phyloP scores from a whole-genome alignment of 2,888 invertebrate species.

The Drosophila leonis region DNA sequence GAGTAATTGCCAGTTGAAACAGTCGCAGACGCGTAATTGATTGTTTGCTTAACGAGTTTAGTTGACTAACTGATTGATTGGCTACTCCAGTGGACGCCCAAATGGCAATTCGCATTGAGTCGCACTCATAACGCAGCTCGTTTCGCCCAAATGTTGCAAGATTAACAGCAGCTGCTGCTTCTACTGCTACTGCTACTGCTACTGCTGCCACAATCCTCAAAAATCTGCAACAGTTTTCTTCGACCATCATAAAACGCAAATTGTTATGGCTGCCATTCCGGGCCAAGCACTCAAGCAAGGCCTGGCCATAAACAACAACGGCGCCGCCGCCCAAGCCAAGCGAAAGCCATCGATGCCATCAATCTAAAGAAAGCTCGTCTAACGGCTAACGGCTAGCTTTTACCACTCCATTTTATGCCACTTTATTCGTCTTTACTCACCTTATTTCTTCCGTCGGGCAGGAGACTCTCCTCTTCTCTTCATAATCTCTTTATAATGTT shows the following conservation, averaged over 20 bases:
- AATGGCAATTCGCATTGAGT: slow-evolving; percentile 5
- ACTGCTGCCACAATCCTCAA: slow-evolving; percentile 22
- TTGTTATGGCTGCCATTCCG: slow-evolving; percentile 50
- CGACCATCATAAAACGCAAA: slow-evolving; percentile 66
- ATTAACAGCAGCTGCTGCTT: slow-evolving; percentile 34
- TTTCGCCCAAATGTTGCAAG: slow-evolving; percentile 51
- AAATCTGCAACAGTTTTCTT: slow-evolving; percentile 58
- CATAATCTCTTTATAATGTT: neutral
- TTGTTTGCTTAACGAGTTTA: slow-evolving; percentile 20
- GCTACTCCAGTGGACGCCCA: neutral
- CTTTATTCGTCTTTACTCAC: neutral
- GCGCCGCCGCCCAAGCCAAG: slow-evolving; percentile 12
- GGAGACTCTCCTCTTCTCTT: neutral
- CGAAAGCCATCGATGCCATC: slow-evolving; percentile 52
- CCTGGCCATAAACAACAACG: slow-evolving; percentile 42
- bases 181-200: neutral
- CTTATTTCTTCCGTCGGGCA: neutral
- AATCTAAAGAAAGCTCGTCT: slow-evolving; percentile 42
- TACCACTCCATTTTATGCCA: neutral
- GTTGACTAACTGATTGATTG: slow-evolving; percentile 34
- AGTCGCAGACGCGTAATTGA: slow-evolving; percentile 7
- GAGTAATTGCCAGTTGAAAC: slow-evolving; percentile 17
- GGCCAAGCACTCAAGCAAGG: slow-evolving; percentile 48
- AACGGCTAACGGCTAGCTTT: neutral
- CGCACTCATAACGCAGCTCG: slow-evolving; percentile 49